These are phyloP conservation scores for Spicauda simplicius DNA, from an alignment of 2,888 invertebrate species.

Conservation along the genomic window DNA sequence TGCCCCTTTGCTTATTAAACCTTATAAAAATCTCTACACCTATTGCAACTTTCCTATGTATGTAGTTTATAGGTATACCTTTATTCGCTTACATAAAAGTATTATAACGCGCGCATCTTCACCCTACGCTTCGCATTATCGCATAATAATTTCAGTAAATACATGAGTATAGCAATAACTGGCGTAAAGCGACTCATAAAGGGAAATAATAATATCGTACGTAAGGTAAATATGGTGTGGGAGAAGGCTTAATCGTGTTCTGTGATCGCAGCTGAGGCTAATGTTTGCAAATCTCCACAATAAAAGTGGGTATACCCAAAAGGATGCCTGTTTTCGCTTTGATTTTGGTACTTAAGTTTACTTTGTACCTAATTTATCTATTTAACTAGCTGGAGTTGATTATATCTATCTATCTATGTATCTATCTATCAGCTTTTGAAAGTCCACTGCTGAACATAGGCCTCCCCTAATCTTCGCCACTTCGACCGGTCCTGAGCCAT, in stretches of 20 bases:
- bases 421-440: too few species aligned
- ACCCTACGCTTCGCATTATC: neutral
- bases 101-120: neutral
- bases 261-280: conserved; percentile 13
- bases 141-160: conserved; percentile 16
- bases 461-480: too few species aligned
- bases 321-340: neutral
- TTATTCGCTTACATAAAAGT: neutral
- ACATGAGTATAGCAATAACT: conserved; percentile 8
- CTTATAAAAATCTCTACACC: too few species aligned
- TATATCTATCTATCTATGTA: too few species aligned
- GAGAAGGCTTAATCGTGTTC: conserved; percentile 20
- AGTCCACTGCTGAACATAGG: too few species aligned
- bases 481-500: too few species aligned
- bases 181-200: conserved; percentile 16
- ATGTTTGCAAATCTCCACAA: conserved; percentile 1
- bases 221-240: conserved; percentile 15
- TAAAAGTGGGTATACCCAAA: neutral
- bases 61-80: neutral
- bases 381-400: too few species aligned
- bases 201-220: conserved; percentile 15
- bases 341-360: too few species aligned
- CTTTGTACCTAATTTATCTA: too few species aligned
- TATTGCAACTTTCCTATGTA: too few species aligned
- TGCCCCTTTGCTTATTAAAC: too few species aligned